Conservation (phyloP, 2,888 invertebrate genomes). For the Thecocarcelia acutangulata region DNA sequence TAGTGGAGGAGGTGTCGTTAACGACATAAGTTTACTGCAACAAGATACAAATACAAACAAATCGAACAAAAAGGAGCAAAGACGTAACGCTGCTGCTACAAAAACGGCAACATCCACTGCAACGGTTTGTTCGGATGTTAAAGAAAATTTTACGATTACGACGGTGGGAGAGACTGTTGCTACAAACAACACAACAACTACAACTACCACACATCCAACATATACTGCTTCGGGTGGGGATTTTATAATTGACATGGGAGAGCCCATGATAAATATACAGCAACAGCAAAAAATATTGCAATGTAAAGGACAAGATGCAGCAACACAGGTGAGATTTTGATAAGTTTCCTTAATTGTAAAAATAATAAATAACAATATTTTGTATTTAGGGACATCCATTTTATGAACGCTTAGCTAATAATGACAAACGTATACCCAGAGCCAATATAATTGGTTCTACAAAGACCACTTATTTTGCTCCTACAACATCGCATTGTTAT, state of each 20-base stretch:
- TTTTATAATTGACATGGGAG: slow-evolving; percentile 82
- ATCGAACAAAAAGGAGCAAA: slow-evolving; percentile 68
- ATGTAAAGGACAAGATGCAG: slow-evolving; percentile 69
- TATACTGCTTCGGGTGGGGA: slow-evolving; percentile 78
- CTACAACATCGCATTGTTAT: slow-evolving; percentile 73
- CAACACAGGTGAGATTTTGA: slow-evolving; percentile 64
- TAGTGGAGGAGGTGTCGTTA: slow-evolving; percentile 53
- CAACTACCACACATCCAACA: slow-evolving; percentile 51
- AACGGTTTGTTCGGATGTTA: slow-evolving; percentile 50
- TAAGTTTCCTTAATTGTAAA: slow-evolving; percentile 1
- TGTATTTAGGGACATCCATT: slow-evolving; percentile 71
- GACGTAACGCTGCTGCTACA: slow-evolving; percentile 64
- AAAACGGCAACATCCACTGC: slow-evolving; percentile 64
- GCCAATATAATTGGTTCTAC: slow-evolving; percentile 71
- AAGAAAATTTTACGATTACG: slow-evolving; percentile 45
- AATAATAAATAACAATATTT: not conserved
- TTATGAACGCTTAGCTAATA: slow-evolving; percentile 73
- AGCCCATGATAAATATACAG: slow-evolving; percentile 73
- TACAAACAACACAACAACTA: slow-evolving; percentile 59
- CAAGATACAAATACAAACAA: slow-evolving; percentile 64
- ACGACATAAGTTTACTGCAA: slow-evolving; percentile 71
- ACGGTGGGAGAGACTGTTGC: slow-evolving; percentile 63
- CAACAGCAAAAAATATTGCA: slow-evolving; percentile 71
- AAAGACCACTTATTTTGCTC: slow-evolving; percentile 72
- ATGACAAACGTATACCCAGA: slow-evolving; percentile 74